Evolutionary conservation across 2,113 vertebrate species (phyloP).

Genomic region (Rhodinocichla rosea): DNA sequence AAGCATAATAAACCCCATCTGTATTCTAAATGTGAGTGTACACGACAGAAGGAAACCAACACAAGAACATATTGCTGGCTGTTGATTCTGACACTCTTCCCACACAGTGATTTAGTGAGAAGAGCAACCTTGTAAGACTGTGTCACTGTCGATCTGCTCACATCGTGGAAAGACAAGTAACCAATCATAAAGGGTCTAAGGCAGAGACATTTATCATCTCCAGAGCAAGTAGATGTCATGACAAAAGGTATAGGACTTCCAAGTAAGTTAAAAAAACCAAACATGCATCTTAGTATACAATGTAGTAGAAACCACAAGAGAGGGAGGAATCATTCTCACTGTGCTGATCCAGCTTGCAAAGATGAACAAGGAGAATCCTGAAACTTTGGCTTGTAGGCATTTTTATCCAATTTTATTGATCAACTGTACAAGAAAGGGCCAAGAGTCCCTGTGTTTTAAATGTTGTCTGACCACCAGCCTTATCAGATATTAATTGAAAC

Average conservation of each 20-base stretch:
- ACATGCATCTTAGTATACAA: background rate
- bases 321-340: background rate
- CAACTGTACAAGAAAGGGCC: background rate
- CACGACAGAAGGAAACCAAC: background rate
- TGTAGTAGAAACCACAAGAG: background rate
- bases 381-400: background rate
- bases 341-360: background rate
- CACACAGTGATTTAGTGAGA: background rate
- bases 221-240: background rate
- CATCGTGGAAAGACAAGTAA: background rate
- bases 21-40: background rate
- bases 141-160: background rate
- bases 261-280: background rate
- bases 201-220: background rate
- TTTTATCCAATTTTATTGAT: background rate
- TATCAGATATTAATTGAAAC: background rate
- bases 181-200: background rate
- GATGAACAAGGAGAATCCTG: background rate
- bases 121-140: background rate
- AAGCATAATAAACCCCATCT: background rate
- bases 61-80: background rate
- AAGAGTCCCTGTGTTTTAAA: background rate
- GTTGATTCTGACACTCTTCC: slow-evolving; percentile 27
- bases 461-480: background rate
- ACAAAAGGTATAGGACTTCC: background rate